Evolutionary conservation across 2,797 vertebrate species (phyloP).

Genomic region (Chelmon rostratus): DNA sequence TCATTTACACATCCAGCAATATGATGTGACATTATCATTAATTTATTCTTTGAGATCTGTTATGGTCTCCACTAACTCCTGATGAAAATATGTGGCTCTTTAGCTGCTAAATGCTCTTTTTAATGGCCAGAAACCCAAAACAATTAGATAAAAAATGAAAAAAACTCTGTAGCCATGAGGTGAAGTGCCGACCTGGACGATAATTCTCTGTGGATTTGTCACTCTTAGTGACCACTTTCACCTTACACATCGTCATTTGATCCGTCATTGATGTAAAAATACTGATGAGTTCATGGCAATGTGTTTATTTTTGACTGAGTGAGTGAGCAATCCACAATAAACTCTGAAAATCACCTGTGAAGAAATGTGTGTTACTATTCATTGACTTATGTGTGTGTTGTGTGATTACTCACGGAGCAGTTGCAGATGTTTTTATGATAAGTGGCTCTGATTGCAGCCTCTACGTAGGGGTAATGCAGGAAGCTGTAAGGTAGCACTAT

Average conservation of each 20-base stretch:
- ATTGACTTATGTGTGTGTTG: not conserved
- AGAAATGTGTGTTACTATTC: not conserved
- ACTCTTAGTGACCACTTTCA: not conserved
- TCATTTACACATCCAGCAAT: not conserved
- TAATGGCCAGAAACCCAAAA: too few relatives aligned
- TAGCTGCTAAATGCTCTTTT: too few relatives aligned
- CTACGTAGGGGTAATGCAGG: conserved; percentile 88
- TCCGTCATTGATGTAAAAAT: not conserved
- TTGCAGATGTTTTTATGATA: conserved; percentile 88
- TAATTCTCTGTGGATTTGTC: not conserved
- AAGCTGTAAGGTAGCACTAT: conserved; percentile 91
- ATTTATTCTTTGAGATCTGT: not conserved
- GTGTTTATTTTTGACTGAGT: too few relatives aligned
- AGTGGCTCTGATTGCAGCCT: conserved; percentile 89
- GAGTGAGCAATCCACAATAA: not conserved
- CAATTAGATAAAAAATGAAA: too few relatives aligned
- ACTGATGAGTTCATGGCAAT: not conserved
- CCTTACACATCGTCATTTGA: not conserved
- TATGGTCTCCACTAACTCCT: too few relatives aligned
- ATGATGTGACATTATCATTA: not conserved
- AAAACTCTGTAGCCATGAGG: not conserved
- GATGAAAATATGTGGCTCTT: too few relatives aligned
- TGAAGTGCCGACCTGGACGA: not conserved
- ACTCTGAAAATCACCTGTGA: not conserved
- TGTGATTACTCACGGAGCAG: conserved; percentile 84